Percentiles rank a stretch among this genome's conserved stretches.
Evolutionary conservation across 2,113 vertebrate genomes (phyloP).

Genomic region (Gnathonemus longibarbis): DNA sequence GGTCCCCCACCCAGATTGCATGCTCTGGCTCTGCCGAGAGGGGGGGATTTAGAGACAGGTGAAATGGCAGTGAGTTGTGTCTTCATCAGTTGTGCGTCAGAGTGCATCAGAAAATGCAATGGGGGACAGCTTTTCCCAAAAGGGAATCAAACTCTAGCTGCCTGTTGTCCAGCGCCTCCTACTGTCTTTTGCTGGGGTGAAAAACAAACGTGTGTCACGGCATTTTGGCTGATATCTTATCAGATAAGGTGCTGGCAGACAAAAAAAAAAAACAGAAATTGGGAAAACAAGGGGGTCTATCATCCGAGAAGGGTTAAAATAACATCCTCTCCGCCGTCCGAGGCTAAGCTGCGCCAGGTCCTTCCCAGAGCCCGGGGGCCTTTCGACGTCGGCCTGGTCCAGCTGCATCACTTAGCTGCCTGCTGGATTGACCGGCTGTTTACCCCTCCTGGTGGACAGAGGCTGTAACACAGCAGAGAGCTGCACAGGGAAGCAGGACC

Average conservation of each 20-base stretch:
- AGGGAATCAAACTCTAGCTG: not conserved
- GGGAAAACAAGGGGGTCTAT: not conserved
- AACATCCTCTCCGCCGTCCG: conserved; percentile 29
- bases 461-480: conserved; percentile 55
- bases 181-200: not conserved
- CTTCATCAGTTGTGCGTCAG: not conserved
- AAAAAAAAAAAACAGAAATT: not conserved
- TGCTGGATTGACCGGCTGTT: conserved; percentile 61
- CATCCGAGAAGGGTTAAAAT: conserved; percentile 20
- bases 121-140: not conserved
- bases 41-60: not conserved
- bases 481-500: not conserved
- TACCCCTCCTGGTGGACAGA: conserved; percentile 71
- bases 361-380: conserved; percentile 26
- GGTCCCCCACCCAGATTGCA: not conserved
- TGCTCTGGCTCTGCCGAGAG: not conserved
- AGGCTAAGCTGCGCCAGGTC: not conserved
- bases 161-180: not conserved
- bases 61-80: not conserved
- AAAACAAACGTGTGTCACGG: not conserved
- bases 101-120: not conserved
- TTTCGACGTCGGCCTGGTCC: conserved; percentile 35
- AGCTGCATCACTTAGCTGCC: not conserved
- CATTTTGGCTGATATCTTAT: conserved; percentile 27
- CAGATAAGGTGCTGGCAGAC: conserved; percentile 44